Base-by-base conservation (phyloP, 2,888 invertebrate genomes). In the Nymphalis polychloros region DNA sequence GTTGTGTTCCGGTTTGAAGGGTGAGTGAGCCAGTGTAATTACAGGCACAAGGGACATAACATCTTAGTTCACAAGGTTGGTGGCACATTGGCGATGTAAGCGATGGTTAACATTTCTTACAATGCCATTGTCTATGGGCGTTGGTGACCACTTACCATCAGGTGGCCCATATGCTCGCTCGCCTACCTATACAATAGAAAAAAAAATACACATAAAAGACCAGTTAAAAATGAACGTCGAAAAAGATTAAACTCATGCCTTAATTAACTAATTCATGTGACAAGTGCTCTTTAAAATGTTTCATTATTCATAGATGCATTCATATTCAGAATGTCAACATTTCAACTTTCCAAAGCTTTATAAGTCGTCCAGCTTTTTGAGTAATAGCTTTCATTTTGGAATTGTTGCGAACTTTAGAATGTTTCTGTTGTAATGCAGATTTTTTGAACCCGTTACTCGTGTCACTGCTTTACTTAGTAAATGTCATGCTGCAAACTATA, bases 361-460 rank as follows among this genome's bases (percentile, higher is more conserved):
- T 17, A 31, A 31, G 47, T 41, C 52, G 17, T 27, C 31, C 16
- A 19, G 60, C 55, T 66, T 55, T 67, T 59, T 68, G 61, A 60
- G 53, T 60, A 64, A 59, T 63, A 63, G 67, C 68, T 60, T 55
- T 62, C 50, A 19, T 35, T 19, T 61, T 35, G 57, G 17, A 35
- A 67, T 64, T 55, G 67, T 63, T 35, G 46, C 50, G 60, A 61
- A 46, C 60, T 66, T 61, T 55, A 61, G 19, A 63, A 57, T 27
- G 59, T 52, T 17, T 50, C 55, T 63, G 50, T 65, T 35, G 27
- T 62, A 70, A 64, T 68, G 59, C 47, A 65, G 55, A 68, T 66
- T 57, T 70, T 64, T 35, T 55, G 49, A 59, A 68, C 68, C 46
- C 47, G 59, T 64, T 63, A 68, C 48, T 62, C 64, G 53, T 59